These are phyloP conservation scores for Myzus persicae DNA, from an alignment of 1,140 invertebrate genomes.

Conservation along the genomic window DNA sequence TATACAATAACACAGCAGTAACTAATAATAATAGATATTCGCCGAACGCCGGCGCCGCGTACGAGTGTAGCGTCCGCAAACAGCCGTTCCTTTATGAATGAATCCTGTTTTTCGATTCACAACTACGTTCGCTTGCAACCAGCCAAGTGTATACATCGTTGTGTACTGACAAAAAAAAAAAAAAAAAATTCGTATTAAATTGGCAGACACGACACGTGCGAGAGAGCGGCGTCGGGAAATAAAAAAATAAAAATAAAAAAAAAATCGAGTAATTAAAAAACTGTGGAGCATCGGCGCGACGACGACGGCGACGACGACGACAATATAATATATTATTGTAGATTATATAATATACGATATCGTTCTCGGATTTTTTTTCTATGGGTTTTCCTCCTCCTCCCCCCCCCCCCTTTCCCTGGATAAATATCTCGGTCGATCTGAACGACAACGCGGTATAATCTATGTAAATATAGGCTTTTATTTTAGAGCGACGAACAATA, in stretches of 20 bases:
- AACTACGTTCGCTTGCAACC: background rate
- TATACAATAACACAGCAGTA: background rate
- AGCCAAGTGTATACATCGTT: background rate
- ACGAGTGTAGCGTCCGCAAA: conserved; percentile 32
- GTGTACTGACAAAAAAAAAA: background rate
- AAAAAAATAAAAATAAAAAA: background rate
- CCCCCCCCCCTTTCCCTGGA: background rate
- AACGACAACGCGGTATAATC: background rate
- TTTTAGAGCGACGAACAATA: background rate
- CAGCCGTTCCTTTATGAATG: conserved; percentile 33
- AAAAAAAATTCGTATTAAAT: background rate
- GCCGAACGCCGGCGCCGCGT: conserved; percentile 45
- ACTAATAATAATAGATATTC: background rate
- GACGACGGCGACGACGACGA: background rate
- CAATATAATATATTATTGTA: background rate
- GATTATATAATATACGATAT: background rate
- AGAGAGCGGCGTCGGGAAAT: background rate
- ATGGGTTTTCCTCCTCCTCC: background rate
- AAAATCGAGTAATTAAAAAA: conserved; percentile 13
- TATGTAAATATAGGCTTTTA: background rate
- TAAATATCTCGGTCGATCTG: background rate
- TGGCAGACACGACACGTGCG: conserved; percentile 37
- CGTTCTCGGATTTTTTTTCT: background rate
- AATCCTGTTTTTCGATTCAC: conserved; percentile 47
- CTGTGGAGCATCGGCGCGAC: background rate